Evolutionary conservation across 2,113 vertebrate species (phyloP).

Genomic region (Alligator sinensis): DNA sequence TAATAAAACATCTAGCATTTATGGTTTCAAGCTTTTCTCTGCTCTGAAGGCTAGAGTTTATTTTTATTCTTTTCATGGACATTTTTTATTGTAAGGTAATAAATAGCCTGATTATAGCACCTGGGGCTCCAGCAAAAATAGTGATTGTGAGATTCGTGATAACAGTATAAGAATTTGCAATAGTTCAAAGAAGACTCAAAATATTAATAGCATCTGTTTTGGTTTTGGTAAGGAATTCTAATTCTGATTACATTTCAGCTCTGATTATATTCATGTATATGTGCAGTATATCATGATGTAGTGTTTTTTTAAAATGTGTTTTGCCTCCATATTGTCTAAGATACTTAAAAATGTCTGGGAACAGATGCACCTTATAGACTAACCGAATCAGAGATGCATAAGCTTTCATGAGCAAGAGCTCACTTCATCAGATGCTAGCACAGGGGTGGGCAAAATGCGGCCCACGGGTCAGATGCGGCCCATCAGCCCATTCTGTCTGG

Average conservation of each 20-base stretch:
- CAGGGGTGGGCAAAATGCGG: too few species aligned
- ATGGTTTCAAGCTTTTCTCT: not conserved
- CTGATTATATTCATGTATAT: too few species aligned
- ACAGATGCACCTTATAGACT: too few species aligned
- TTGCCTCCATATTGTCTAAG: not conserved
- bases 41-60: not conserved
- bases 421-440: too few species aligned
- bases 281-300: not conserved
- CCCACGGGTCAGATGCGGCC: too few species aligned
- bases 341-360: not conserved
- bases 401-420: too few species aligned
- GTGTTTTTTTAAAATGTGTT: not conserved
- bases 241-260: too few species aligned
- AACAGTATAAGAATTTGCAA: not conserved
- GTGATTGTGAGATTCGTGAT: not conserved
- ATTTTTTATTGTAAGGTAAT: not conserved
- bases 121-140: not conserved
- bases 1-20: not conserved
- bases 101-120: not conserved
- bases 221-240: not conserved
- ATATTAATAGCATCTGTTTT: not conserved
- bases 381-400: too few species aligned
- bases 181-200: not conserved
- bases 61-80: not conserved
- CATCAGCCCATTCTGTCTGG: too few species aligned